Evolutionary conservation across 2,797 vertebrate species (phyloP).

Genomic region (Cirrhinus mrigala): DNA sequence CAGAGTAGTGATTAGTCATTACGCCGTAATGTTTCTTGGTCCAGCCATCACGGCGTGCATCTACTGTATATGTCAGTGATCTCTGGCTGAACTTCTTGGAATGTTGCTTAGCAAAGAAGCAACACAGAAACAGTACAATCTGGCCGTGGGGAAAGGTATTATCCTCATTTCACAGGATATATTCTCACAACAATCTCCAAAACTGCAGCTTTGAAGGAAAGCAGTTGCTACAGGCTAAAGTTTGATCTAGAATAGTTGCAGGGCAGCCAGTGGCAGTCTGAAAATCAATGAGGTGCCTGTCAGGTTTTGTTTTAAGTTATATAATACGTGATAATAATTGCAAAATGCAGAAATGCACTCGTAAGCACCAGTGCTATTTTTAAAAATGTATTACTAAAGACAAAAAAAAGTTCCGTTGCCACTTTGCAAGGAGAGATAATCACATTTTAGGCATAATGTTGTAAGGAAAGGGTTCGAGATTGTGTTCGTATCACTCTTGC

Average conservation of each 20-base stretch:
- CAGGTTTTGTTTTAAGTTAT: conserved; percentile 31
- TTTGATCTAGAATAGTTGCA: conserved; percentile 30
- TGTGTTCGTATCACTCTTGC: conserved; percentile 9
- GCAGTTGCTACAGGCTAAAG: conserved; percentile 35
- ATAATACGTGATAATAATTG: conserved; percentile 12
- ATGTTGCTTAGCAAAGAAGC: conserved; percentile 53
- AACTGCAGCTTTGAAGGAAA: conserved; percentile 24
- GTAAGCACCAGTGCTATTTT: background rate
- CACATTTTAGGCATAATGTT: background rate
- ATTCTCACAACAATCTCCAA: conserved; percentile 33
- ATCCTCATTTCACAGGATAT: conserved; percentile 40
- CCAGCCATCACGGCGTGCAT: conserved; percentile 28
- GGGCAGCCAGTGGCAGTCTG: conserved; percentile 31
- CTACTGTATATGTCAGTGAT: conserved; percentile 37
- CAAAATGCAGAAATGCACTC: conserved; percentile 2
- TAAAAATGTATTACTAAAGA: background rate
- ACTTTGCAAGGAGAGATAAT: conserved; percentile 10
- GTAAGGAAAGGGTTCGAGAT: background rate
- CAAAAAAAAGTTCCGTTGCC: background rate
- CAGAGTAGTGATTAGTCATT: conserved; percentile 33
- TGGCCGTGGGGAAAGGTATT: conserved; percentile 45
- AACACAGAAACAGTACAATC: conserved; percentile 47
- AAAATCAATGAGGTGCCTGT: conserved; percentile 36
- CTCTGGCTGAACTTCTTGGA: conserved; percentile 42
- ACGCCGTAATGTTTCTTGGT: conserved; percentile 17